Base-by-base conservation (phyloP, 2,113 vertebrate species). In the Carassius gibelio region DNA sequence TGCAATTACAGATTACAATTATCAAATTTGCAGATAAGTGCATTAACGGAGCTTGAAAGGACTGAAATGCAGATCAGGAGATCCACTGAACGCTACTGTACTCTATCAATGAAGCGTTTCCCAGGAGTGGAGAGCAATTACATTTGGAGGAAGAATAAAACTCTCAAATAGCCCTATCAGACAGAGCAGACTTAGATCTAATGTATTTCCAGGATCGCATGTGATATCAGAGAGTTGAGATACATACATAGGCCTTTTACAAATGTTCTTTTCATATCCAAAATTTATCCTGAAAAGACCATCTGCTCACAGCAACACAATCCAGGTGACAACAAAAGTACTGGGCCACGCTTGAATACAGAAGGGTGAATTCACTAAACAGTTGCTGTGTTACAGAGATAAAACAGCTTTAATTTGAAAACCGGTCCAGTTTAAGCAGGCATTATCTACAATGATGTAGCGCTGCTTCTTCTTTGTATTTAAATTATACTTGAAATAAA, bases 1-100 rank as follows among this genome's bases (percentile, higher is more conserved):
- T 99, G 89, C 61, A 75, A 89, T 88, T 89, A 88, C 89, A 87
- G 72, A 82, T 78, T 45, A 85, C 84, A 75, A 23, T 62, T 34
- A 66, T 57, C 64, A 72, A 9, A 85, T 79, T 45, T 66, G 76
- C 13, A 13, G 26, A 81, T 64, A 50, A 81, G 75, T 57, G 55
- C 19, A 55, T 69, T 57, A 84, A 77, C 21, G 55, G 30, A 26
- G 48, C 69, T 38, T 48, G 61, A 76, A 83, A 81, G 74, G 64
- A 68, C 5, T 75, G 66, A 72, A 88, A 71, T 78, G 79, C 52
- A 69, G 62, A 85, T 83, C 52, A 69, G 34, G 30, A 74, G 42
- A 34, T 61, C 38, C 17, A 59, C 42, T 11, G 13, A 36, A 42
- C 62, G 77, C 52, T 30, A 76, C 68, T 23, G 84, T 71, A 71